A percentile compares a stretch with the other conserved stretches of the same genome.
phyloP scores from a whole-genome alignment of 1,140 invertebrate species.

The Cheumatopsyche charites region DNA sequence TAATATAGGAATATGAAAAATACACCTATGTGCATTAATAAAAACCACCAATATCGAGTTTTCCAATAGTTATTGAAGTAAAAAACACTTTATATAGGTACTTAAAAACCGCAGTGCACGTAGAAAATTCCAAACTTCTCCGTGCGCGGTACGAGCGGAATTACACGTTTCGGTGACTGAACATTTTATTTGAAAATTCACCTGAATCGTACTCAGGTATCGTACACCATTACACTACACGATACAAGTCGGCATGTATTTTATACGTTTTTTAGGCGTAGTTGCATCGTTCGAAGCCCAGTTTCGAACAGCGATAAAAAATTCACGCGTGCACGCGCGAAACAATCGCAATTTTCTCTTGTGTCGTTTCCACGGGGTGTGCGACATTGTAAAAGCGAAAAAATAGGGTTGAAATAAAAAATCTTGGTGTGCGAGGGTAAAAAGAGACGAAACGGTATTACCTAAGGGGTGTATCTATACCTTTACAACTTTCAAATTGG shows the following conservation, averaged over 20 bases:
- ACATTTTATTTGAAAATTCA: background rate
- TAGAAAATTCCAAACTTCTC: too few species aligned
- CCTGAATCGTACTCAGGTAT: too few species aligned
- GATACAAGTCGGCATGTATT: too few species aligned
- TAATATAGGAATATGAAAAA: too few species aligned
- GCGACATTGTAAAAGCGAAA: background rate
- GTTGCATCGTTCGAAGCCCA: background rate
- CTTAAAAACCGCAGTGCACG: too few species aligned
- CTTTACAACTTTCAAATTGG: conserved; percentile 26
- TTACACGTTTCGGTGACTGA: background rate
- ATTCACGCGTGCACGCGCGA: background rate
- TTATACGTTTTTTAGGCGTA: background rate
- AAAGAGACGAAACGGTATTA: conserved; percentile 2
- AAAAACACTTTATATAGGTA: too few species aligned
- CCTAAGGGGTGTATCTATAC: background rate
- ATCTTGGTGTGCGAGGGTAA: too few species aligned
- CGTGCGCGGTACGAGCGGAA: too few species aligned
- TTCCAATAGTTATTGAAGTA: too few species aligned
- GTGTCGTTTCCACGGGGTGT: background rate
- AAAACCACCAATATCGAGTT: too few species aligned
- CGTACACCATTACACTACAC: too few species aligned
- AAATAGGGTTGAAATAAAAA: background rate
- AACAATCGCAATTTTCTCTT: conserved; percentile 12
- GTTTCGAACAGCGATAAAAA: background rate
- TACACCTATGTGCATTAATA: too few species aligned